Percentiles rank a stretch among this genome's conserved stretches.
These are phyloP conservation scores for Chiridota heheva DNA, from an alignment of 35 echinoderm and acorn worm genomes.

Conservation along the genomic window DNA sequence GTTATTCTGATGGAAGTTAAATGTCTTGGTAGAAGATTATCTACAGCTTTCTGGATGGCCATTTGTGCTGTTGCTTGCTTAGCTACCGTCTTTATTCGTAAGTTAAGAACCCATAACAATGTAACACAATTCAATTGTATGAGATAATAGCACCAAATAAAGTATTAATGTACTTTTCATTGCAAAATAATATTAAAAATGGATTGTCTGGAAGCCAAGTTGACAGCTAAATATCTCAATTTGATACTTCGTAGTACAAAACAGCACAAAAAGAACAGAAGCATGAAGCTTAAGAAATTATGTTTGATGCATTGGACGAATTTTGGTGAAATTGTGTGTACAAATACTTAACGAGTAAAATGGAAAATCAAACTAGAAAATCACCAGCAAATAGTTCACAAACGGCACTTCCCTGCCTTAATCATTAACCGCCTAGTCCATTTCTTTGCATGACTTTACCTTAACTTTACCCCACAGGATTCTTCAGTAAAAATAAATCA, in stretches of 20 bases:
- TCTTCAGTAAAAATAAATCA: background rate
- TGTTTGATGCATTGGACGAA: background rate
- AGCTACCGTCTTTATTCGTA: constrained; percentile 50
- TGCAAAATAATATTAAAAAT: background rate
- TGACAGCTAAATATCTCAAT: too few species aligned
- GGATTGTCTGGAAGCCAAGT: background rate
- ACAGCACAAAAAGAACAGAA: background rate
- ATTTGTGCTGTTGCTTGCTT: constrained; percentile 58
- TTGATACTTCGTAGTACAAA: too few species aligned
- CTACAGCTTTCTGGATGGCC: constrained; percentile 36
- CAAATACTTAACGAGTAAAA: constrained; percentile 42
- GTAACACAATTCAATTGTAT: background rate
- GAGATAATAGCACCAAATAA: too few species aligned
- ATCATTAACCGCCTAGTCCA: background rate
- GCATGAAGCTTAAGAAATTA: background rate
- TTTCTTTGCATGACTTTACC: background rate
- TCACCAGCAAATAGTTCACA: background rate
- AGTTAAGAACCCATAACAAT: background rate
- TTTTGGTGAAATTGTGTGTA: too few species aligned
- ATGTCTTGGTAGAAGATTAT: constrained; percentile 35
- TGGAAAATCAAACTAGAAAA: constrained; percentile 2
- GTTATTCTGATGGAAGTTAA: constrained; percentile 44
- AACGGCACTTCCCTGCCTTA: background rate
- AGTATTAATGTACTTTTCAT: background rate
- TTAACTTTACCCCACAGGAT: background rate